A percentile compares a stretch with the other conserved stretches of the same genome.
Conservation (phyloP, 2,888 invertebrate genomes). For the Cyaniris semiargus region DNA sequence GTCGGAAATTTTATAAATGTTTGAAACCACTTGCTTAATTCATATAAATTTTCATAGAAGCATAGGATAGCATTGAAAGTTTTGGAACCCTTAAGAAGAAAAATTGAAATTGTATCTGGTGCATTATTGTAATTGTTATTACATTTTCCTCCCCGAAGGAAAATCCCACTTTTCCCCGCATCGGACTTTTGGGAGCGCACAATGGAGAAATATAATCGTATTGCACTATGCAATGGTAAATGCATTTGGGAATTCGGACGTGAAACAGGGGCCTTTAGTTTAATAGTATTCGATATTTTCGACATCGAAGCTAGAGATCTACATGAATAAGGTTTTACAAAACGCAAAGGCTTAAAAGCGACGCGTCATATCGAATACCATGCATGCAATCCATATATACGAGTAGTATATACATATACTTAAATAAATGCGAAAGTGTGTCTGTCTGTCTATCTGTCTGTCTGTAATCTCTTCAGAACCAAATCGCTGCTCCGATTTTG, state of each 20-base stretch:
- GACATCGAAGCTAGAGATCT: background rate
- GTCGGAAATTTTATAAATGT: too few species aligned
- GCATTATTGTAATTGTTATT: background rate
- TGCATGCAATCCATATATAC: background rate
- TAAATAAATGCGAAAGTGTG: too few species aligned
- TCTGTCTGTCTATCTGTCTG: too few species aligned
- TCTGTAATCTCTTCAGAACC: too few species aligned
- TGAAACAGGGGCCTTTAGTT: background rate
- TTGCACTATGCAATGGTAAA: background rate
- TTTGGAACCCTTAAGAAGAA: background rate
- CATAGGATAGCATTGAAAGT: too few species aligned
- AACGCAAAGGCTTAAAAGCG: background rate
- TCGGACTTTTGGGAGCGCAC: background rate
- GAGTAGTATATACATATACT: too few species aligned
- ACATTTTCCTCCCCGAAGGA: background rate
- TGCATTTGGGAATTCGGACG: background rate
- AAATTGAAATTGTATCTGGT: background rate
- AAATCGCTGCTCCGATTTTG: too few species aligned
- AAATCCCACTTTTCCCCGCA: background rate
- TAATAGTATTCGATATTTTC: background rate
- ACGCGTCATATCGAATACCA: background rate
- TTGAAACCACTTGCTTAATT: too few species aligned
- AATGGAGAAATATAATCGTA: background rate
- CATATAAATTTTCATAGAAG: too few species aligned
- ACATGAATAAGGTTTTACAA: background rate